A percentile compares a stretch with the other conserved stretches of the same genome.
These are phyloP conservation scores for Sylvicola cinctus DNA, from an alignment of 2,888 invertebrate genomes.

Conservation along the genomic window DNA sequence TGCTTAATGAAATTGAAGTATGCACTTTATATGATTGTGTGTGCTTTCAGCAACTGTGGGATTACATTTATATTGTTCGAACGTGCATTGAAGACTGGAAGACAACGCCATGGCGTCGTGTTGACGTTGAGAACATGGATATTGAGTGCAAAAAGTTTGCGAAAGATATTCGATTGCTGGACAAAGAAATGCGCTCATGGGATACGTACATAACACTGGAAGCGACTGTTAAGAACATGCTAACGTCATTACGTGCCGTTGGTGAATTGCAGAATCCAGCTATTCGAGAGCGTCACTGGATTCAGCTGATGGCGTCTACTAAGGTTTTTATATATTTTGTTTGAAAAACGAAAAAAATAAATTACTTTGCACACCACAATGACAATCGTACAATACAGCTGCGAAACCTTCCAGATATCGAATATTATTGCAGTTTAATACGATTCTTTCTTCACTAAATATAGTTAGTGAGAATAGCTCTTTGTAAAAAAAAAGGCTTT, in stretches of 20 bases:
- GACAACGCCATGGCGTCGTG: slow-evolving; percentile 89
- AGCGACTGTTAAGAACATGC: slow-evolving; percentile 86
- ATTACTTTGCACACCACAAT: too few species aligned
- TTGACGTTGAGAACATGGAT: slow-evolving; percentile 97
- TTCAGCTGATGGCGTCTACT: slow-evolving; percentile 87
- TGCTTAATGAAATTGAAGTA: neutral
- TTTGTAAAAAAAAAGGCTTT: too few species aligned
- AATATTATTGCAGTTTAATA: too few species aligned
- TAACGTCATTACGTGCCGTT: slow-evolving; percentile 84
- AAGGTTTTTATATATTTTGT: slow-evolving; percentile 41
- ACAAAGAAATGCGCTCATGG: slow-evolving; percentile 93
- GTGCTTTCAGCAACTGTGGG: slow-evolving; percentile 66
- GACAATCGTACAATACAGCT: too few species aligned
- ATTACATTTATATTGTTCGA: slow-evolving; percentile 75
- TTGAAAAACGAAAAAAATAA: too few species aligned
- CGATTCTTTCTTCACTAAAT: too few species aligned
- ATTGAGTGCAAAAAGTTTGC: slow-evolving; percentile 96
- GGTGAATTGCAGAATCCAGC: slow-evolving; percentile 92
- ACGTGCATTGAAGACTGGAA: slow-evolving; percentile 94
- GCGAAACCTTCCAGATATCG: too few species aligned
- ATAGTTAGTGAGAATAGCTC: too few species aligned
- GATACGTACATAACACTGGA: slow-evolving; percentile 77
- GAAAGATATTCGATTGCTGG: slow-evolving; percentile 75
- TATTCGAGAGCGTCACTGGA: slow-evolving; percentile 90
- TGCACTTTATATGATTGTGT: neutral